Conservation (phyloP, 2,888 invertebrate genomes). For the Andrena praecox region DNA sequence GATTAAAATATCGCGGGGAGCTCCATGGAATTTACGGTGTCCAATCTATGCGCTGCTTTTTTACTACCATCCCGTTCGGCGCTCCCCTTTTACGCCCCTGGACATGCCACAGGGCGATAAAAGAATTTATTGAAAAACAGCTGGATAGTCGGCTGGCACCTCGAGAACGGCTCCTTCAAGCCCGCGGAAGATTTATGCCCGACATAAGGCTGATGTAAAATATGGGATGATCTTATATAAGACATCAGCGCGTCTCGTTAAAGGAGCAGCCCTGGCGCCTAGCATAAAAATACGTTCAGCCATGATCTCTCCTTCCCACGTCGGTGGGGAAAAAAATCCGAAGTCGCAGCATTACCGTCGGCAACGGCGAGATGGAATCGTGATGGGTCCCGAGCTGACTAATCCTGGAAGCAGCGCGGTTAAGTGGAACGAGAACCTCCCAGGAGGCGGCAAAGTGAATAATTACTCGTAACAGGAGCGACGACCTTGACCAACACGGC, state of each 20-base stretch:
- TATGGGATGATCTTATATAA: neutral
- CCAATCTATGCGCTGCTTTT: neutral
- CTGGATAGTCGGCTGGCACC: neutral
- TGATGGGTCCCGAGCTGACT: conserved; percentile 5
- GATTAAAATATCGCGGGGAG: too few species aligned
- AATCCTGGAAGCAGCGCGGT: conserved; percentile 3
- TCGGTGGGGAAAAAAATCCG: neutral
- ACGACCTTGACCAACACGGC: conserved; percentile 9
- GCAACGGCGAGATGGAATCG: conserved; percentile 8
- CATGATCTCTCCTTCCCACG: neutral
- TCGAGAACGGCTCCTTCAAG: neutral
- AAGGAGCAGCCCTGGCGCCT: neutral
- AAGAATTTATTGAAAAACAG: conserved; percentile 2
- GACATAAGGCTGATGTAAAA: conserved; percentile 1
- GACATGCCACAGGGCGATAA: neutral
- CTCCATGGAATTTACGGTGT: neutral
- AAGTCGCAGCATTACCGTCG: neutral
- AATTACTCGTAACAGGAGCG: conserved; percentile 30
- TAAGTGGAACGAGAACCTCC: conserved; percentile 33
- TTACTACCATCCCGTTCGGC: neutral
- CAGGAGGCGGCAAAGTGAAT: conserved; percentile 37
- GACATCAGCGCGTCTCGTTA: conserved; percentile 6
- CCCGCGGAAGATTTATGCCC: neutral
- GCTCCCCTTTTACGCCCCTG: neutral
- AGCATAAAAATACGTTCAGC: neutral